Base-by-base conservation (phyloP, 2,113 vertebrate species). In the Puffinus mauretanicus region DNA sequence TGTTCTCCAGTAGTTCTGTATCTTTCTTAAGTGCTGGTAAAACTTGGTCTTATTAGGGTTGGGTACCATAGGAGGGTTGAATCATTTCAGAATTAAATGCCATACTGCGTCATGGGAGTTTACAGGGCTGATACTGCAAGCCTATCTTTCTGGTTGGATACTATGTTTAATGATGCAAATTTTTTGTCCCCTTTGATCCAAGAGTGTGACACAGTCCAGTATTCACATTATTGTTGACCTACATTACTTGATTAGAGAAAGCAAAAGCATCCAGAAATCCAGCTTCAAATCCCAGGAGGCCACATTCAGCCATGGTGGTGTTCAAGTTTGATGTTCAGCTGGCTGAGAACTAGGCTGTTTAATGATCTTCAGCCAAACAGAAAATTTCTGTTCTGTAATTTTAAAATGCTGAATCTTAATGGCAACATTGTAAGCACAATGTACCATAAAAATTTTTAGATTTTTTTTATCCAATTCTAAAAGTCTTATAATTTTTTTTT, bases 401-500 rank as follows among this genome's bases (percentile, higher is more conserved):
- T 42, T 78, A 61, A 82, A 73, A 44, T 62, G 30, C 16, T 82
- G 46, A 57, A 46, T 87, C 67, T 62, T 29, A 88, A 61, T 47
- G 29, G 7, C 22, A 65, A 30, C 9, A 57, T 27, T 72, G 11
- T 17, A 81, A 64, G 7, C 12, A 67, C 18, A 72, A 60, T 0
- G 0, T 21, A 27, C 3, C 7, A 22, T 42, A 4, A 49, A 2
- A 29, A 7, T 10, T 27, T 73, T 57, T 27, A 65, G 5, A 20
- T 3, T 32, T 32, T 76, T 78, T 8, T 14, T 3, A 73, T 61
- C 10, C 17, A 51, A 26, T 49, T 82, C 40, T 82, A 42, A 54
- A 75, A 29, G 0, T 17, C 75, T 18, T 64, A 1, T 4, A 8
- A 3, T 27, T 34, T 27, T 18, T 32, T 32, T 21, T 40, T 13